Evolutionary conservation across 2,113 vertebrate species (phyloP), one percentile per base, ranked within the genome.

Genomic region (Alosa alosa): DNA sequence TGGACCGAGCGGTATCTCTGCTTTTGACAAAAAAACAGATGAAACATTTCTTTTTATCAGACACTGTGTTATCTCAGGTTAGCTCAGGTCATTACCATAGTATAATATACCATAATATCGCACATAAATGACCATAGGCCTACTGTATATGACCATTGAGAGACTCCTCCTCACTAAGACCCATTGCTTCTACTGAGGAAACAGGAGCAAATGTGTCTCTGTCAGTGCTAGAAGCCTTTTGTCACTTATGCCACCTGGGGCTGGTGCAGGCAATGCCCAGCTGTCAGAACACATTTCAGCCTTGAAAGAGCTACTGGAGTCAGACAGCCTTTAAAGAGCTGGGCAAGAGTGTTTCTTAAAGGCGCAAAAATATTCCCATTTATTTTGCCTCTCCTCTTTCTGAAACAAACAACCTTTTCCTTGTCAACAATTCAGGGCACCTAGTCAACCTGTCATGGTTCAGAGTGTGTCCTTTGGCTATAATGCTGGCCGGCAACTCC

Each of bases 351-450:
- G n/a, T 72, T 72, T 31, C 1, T 25, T 72, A 25, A 72, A 49
- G 50, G 36, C 17, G 46, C 75, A 25, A 57, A 83, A 39, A 86
- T 36, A 85, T 49, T 81, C 45, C 9, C 84, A 86, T 88, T 78
- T 60, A 72, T 88, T 87, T 81, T 45, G 31, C 72, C 87, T 81
- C 57, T 72, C 9, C 49, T 81, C n/a, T 57, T 46, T 17, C 31
- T 72, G 87, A 85, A 88, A 89, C 87, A 91, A 89, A 91, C 84
- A 91, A n/a, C 82, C 49, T 86, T 88, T 88, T 83, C 82, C 60
- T 87, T 84, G 88, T 91, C 90, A 89, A 87, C 86, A 86, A 87
- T 88, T 81, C 84, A 55, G 86, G 83, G 68, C 82, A 86, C 88
- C 86, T 86, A 49, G 88, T 84, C 87, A 81, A 90, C 68, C 88